A percentile compares a stretch with the other conserved stretches of the same genome.
phyloP scores from a whole-genome alignment of 2,888 invertebrate genomes.

The Xylophagus ater region DNA sequence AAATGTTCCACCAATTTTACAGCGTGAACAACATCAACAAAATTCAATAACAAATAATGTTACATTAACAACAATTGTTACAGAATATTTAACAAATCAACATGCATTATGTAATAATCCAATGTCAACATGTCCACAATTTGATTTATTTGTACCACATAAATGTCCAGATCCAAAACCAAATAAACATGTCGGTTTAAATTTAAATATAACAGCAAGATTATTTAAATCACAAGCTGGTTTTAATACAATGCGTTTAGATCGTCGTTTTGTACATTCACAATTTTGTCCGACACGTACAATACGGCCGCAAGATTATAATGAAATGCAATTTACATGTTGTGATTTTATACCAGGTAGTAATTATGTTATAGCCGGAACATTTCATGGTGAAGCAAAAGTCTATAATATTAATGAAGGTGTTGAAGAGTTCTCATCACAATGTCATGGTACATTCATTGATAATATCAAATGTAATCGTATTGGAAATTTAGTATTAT shows the following conservation, averaged over 20 bases:
- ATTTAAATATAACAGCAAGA: constrained; percentile 61
- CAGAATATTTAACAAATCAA: constrained; percentile 93
- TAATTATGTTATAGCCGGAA: constrained; percentile 64
- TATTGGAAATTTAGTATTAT: constrained; percentile 65
- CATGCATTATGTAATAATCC: constrained; percentile 97
- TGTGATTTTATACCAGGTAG: constrained; percentile 47
- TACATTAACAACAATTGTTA: constrained; percentile 84
- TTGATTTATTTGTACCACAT: constrained; percentile 90
- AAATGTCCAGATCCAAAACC: constrained; percentile 85
- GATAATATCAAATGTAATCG: constrained; percentile 65
- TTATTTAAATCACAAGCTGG: constrained; percentile 47
- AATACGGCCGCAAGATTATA: constrained; percentile 53
- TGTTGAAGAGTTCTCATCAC: constrained; percentile 62
- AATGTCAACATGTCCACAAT: constrained; percentile 93
- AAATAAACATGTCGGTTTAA: constrained; percentile 34
- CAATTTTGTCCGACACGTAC: constrained; percentile 66
- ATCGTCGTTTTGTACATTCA: constrained; percentile 75
- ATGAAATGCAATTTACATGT: constrained; percentile 64
- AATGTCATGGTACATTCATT: constrained; percentile 80
- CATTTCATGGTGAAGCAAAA: constrained; percentile 82
- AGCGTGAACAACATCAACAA: constrained; percentile 11
- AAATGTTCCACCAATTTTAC: constrained; percentile 24
- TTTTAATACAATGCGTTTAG: constrained; percentile 49
- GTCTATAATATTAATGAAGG: constrained; percentile 77
- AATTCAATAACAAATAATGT: constrained; percentile 40